Evolutionary conservation across 2,113 vertebrate species (phyloP), one percentile per base, ranked within the genome.

Genomic region (Camelus bactrianus): DNA sequence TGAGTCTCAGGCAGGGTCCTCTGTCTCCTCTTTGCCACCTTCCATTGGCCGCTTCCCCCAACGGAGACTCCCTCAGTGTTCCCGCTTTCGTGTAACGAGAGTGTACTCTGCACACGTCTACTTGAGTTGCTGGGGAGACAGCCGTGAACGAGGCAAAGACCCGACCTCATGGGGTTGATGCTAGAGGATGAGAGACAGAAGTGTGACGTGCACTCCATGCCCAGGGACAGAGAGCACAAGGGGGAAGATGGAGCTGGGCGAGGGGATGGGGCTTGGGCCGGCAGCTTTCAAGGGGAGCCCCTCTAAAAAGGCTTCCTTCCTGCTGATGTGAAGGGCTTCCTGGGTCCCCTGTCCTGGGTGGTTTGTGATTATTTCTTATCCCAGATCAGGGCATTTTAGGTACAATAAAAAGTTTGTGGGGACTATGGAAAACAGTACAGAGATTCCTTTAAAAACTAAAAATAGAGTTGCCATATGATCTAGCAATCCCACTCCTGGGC

Each of bases 51-150:
- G 5, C 30, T 38, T 24, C 14, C n/a, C 69, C 17, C 22, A 0
- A 0, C 0, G 38, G 46, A 65, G 32, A 8, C 73, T 35, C 4
- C 0, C 62, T 62, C 26, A 15, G 20, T 24, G 54, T 2, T n/a
- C 56, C 35, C 30, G 70, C 6, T 1, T 60, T 14, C n/a, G 1
- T n/a, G 28, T 32, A 60, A 19, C 46, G 3, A 7, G n/a, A 4
- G 3, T 6, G 8, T 11, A 0, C 17, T 3, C 1, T 42, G 38
- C 38, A 9, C 5, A 26, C 1, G 0, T 42, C 28, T 26, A 0
- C 9, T 10, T 0, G 0, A 54, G 52, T 14, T 17, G 9, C 35
- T 67, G 28, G 82, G 69, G 60, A 65, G 42, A 35, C 1, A 30
- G 79, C 64, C 1, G 6, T 11, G 46, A 77, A 2, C 12, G 24